phyloP scores from a whole-genome alignment of 2,113 vertebrate genomes.

The Psittacula cyanocephala region DNA sequence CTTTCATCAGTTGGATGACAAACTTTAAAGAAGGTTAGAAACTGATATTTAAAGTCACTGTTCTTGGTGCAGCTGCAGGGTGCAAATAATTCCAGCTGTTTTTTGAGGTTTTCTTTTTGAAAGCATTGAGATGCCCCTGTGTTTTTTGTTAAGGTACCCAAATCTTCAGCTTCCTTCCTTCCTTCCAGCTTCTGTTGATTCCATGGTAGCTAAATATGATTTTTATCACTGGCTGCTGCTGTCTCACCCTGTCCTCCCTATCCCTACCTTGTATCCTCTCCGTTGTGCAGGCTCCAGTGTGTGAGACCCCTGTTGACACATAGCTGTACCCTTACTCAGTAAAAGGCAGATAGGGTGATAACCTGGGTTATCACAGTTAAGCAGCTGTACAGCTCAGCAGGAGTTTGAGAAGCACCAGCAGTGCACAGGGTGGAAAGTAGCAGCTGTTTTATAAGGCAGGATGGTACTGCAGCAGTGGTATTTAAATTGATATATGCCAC shows the following conservation, averaged over 20 bases:
- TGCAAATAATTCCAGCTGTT: neutral
- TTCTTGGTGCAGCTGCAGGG: neutral
- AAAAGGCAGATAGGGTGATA: neutral
- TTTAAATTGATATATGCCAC: neutral
- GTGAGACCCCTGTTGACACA: neutral
- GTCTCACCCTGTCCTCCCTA: neutral
- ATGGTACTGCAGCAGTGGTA: neutral
- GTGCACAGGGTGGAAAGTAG: neutral
- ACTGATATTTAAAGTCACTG: neutral
- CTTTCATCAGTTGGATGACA: neutral
- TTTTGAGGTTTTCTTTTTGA: neutral
- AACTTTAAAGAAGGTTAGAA: neutral
- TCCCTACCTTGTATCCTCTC: neutral
- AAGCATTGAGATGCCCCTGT: neutral
- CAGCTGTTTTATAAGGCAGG: neutral
- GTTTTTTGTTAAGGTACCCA: neutral
- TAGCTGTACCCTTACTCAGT: neutral
- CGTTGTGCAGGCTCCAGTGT: neutral
- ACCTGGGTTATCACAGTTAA: neutral
- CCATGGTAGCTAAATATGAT: neutral
- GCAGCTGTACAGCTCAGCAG: neutral
- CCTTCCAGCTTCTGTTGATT: neutral
- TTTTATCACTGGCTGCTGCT: neutral
- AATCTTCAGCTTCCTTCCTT: neutral
- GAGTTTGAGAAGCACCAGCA: rapidly evolving